A percentile compares a stretch with the other conserved stretches of the same genome.
These are phyloP conservation scores for Cepaea hortensis DNA, from an alignment of 2,888 invertebrate species.

Conservation along the genomic window DNA sequence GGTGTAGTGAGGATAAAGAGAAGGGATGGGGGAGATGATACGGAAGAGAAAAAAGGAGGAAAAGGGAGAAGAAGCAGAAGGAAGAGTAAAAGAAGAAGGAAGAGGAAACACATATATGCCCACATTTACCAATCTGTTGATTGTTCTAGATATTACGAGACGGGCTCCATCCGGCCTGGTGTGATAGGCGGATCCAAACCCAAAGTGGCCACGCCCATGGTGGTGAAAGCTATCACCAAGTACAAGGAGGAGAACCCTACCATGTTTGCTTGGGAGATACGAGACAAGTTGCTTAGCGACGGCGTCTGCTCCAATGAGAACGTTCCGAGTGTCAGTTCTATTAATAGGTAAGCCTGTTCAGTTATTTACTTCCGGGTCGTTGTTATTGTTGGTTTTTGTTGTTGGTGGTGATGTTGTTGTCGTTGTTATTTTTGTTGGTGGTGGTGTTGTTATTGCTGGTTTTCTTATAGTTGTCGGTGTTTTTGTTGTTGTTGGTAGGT, in stretches of 20 bases:
- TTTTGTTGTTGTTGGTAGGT: too few relatives aligned
- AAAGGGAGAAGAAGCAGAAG: too few relatives aligned
- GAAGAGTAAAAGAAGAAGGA: background rate
- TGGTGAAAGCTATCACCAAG: constrained; percentile 97
- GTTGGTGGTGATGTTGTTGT: background rate
- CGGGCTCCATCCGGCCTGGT: constrained; percentile 98
- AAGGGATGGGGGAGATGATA: too few relatives aligned
- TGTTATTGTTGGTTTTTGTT: too few relatives aligned
- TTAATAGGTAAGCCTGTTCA: constrained; percentile 86
- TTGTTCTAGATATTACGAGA: constrained; percentile 93
- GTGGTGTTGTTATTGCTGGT: too few relatives aligned
- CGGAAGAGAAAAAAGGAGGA: too few relatives aligned
- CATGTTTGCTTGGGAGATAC: constrained; percentile 99
- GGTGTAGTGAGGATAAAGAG: too few relatives aligned
- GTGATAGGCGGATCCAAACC: constrained; percentile 99
- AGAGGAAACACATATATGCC: background rate
- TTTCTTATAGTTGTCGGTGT: too few relatives aligned
- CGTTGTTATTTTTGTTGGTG: too few relatives aligned
- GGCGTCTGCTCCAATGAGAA: constrained; percentile 98
- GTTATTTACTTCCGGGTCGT: too few relatives aligned
- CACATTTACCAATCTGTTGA: background rate
- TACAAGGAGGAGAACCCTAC: constrained; percentile 99
- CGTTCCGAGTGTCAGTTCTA: constrained; percentile 98
- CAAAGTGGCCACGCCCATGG: constrained; percentile 98
- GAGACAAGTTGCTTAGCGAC: constrained; percentile 95